These are phyloP conservation scores for Erebia ligea DNA, from an alignment of 2,888 invertebrate genomes.

Conservation along the genomic window DNA sequence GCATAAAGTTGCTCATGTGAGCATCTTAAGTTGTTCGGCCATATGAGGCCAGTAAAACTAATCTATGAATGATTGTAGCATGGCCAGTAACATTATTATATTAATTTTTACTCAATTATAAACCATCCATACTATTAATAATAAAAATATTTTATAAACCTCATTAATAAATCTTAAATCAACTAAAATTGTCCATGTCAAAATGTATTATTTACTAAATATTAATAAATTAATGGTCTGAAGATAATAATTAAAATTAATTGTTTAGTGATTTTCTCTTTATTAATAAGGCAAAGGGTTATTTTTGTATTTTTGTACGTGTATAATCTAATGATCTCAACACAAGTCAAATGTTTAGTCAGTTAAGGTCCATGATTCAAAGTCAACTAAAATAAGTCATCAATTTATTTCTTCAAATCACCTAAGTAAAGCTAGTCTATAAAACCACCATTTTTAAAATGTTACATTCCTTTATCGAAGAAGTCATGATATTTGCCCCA, in stretches of 20 bases:
- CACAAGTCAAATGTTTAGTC: slow-evolving; percentile 45
- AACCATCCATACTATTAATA: background rate
- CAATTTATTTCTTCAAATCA: background rate
- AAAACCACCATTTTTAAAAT: background rate
- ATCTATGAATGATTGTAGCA: background rate
- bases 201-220: background rate
- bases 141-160: background rate
- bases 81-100: slow-evolving; percentile 2
- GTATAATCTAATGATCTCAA: slow-evolving; percentile 46
- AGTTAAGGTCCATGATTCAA: slow-evolving; percentile 31
- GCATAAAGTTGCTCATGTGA: background rate
- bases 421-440: background rate
- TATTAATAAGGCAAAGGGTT: slow-evolving; percentile 15
- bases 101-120: slow-evolving; percentile 6
- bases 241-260: slow-evolving; percentile 1
- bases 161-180: background rate
- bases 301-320: slow-evolving; percentile 29
- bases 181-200: background rate
- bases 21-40: background rate
- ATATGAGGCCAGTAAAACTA: background rate
- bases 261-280: background rate
- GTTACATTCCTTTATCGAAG: background rate
- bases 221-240: background rate
- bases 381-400: slow-evolving; percentile 1
- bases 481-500: background rate